Evolutionary conservation across 2,797 vertebrate genomes (phyloP), one percentile per base, ranked within the genome.

Genomic region (Nyctalus aviator): DNA sequence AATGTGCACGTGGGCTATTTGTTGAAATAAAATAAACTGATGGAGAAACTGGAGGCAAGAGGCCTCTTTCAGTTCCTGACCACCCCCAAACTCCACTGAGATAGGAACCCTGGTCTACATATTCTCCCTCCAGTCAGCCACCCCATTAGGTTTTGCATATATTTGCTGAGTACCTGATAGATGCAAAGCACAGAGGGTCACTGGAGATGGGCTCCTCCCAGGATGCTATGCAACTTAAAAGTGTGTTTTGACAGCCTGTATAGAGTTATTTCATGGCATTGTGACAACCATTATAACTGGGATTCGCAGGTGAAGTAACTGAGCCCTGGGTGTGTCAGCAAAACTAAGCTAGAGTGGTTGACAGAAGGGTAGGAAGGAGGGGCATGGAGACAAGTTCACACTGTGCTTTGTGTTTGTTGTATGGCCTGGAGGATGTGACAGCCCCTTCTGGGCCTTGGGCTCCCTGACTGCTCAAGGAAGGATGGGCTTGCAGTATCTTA

Each of bases 1-100:
- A 21, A 48, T 57, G 27, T 46, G 91, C 23, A 64, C 71, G 32
- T 76, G 68, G 68, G 37, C 4, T 72, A 32, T 69, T 90, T 41
- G 53, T 55, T 55, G 46, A 93, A 55, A 48, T 82, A 75, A 93
- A 91, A 84, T 78, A 71, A 94, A 71, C 12, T 17, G 35, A 91
- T 15, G 73, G 64, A 77, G 71, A 25, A 44, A 69, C n/a, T 93
- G 44, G 53, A 77, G 44, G 55, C 14, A 90, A 57, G 50, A 75
- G n/a, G 18, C 18, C 55, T 48, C 41, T 69, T 72, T 85, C n/a
- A 62, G 77, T 2, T 44, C 53, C n/a, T 81, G 64, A 81, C n/a
- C 41, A 59, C 7, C 48, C 53, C 8, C 21, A 90, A 46, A 18
- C 55, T 35, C 13, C 77, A 84, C 81, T 23, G n/a, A 75, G 75